Conservation (phyloP, 2,797 vertebrate species). For the Natrix natrix region DNA sequence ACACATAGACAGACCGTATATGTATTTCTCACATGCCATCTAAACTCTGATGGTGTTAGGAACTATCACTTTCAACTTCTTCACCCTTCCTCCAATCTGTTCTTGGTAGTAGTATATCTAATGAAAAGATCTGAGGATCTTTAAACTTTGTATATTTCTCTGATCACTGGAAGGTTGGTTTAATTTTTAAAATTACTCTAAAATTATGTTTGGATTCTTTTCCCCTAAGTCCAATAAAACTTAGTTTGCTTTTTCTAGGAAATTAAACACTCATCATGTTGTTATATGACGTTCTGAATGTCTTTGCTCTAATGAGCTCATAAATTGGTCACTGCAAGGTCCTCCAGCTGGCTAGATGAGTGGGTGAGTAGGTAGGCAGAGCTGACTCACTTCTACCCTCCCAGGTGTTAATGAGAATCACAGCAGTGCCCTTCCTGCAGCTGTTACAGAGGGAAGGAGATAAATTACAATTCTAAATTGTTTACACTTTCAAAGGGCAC, state of each 20-base stretch:
- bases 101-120: neutral
- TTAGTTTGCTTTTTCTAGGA: neutral
- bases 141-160: neutral
- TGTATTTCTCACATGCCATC: neutral
- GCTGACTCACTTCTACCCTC: neutral
- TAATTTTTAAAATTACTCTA: neutral
- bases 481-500: neutral
- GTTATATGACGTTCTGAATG: neutral
- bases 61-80: neutral
- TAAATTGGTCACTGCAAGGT: neutral
- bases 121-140: neutral
- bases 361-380: neutral
- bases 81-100: neutral
- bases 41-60: neutral
- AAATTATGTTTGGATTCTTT: neutral
- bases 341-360: neutral
- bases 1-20: no score
- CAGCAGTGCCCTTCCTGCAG: conserved; percentile 35
- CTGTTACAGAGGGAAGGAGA: conserved; percentile 13
- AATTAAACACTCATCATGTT: neutral
- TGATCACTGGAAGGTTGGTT: neutral
- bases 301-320: neutral
- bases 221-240: neutral
- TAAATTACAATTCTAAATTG: neutral
- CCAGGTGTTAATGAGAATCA: conserved; percentile 41